Evolutionary conservation across 2,797 vertebrate genomes (phyloP), one percentile per base, ranked within the genome.

Genomic region (Periparus ater): DNA sequence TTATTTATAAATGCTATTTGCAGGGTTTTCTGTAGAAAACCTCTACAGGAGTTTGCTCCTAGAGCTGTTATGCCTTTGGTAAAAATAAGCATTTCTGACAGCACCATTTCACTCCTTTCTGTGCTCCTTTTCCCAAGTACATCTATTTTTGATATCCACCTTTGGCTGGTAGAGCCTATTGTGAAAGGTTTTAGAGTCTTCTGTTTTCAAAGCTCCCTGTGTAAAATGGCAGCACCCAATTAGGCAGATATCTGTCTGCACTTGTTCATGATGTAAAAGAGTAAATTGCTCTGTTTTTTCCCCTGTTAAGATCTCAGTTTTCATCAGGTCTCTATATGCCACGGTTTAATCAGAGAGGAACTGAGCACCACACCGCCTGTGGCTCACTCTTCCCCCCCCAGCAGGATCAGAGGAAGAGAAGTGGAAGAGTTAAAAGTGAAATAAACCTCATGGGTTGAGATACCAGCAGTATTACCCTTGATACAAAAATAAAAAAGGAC

Each of bases 201-300:
- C n/a, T 70, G 3, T 26, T 74, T 26, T 23, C 18, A 34, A 65
- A 57, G 30, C 20, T 62, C 17, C 18, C 12, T 7, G 2, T 42
- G 10, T 27, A 17, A 76, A 80, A 45, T 6, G 2, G 6, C 13
- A 36, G 5, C 22, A 18, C 9, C 20, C 34, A 51, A 16, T 19
- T 18, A 34, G 22, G 10, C 1, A 6, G 16, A 16, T 20, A 22
- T 15, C 15, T n/a, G 1, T 27, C 20, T 7, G 1, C 22, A 32
- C 86, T 63, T 66, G 12, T n/a, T 42, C 17, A 11, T 26, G 18
- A 7, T 53, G 19, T 40, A 4, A 6, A 60, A 6, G 3, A 57
- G 6, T 9, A 45, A 53, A 51, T 32, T 45, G 8, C 6, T 57
- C 3, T 34, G 12, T 17, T 48, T 77, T 73, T 34, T 30, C 2